Evolutionary conservation across 1,140 invertebrate genomes (phyloP), one percentile per base, ranked within the genome.

Genomic region (Rhagoletis pomonella): DNA sequence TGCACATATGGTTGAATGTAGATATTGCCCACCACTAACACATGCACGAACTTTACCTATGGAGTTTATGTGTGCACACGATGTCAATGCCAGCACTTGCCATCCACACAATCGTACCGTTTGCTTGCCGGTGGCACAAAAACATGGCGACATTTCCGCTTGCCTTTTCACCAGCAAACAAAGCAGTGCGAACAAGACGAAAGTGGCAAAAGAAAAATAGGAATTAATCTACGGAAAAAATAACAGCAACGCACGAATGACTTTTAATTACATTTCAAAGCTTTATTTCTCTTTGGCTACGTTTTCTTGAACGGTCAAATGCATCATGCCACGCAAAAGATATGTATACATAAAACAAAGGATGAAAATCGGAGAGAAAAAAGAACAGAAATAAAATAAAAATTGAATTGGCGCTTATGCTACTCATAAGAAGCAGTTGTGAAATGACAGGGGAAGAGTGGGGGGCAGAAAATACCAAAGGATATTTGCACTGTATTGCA

Each of bases 231-330:
- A 62, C 84, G 59, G 84, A 85, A 85, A 85, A 85, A 85, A 85
- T 85, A 85, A 60, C 59, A 60, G 55, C 58, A 85, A 85, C 19
- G 84, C 84, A 85, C 84, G 84, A 85, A 85, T 85, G 84, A 60
- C 73, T 85, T 85, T 85, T 85, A 85, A 85, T 85, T 85, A 85
- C 84, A 85, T 85, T 85, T 85, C 55, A 81, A 85, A 85, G 55
- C 59, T 85, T 85, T 85, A 85, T 85, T 62, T 60, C 44, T 42
- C 73, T 55, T 42, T 81, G 50, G 73, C 42, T 50, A 55, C 44
- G 73, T 81, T 55, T 81, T 55, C 73, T 81, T 81, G 73, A 81
- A 81, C 19, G 73, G 73, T 81, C 73, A 81, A 55, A 81, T 81
- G 73, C 73, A 55, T 9, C 50, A 81, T 55, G 50, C 50, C 44